Conservation (phyloP, 1,140 invertebrate species). For the Ephestia elutella region DNA sequence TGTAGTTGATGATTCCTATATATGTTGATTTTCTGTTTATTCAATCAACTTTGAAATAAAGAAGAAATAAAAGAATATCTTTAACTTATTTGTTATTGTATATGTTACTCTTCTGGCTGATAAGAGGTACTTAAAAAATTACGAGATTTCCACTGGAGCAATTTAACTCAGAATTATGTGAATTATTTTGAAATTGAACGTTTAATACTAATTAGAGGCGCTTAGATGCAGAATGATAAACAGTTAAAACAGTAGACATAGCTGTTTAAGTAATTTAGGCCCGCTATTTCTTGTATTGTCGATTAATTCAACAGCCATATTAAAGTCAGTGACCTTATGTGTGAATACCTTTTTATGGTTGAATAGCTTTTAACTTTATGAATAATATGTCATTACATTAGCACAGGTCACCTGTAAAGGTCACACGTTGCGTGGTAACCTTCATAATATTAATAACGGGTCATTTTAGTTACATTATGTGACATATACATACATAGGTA, state of each 20-base stretch:
- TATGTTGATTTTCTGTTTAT: not conserved
- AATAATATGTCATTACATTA: slow-evolving; percentile 2
- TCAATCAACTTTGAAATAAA: too few relatives aligned
- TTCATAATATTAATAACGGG: not conserved
- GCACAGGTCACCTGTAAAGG: not conserved
- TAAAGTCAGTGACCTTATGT: not conserved
- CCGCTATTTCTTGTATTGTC: not conserved
- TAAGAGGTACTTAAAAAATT: too few relatives aligned
- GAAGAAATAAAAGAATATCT: too few relatives aligned
- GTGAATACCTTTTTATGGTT: not conserved
- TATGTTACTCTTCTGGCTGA: too few relatives aligned
- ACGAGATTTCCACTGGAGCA: too few relatives aligned
- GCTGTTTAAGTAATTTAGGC: not conserved
- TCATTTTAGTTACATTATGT: not conserved
- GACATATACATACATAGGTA: not conserved
- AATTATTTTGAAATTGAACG: too few relatives aligned
- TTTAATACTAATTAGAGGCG: too few relatives aligned
- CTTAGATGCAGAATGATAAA: not conserved
- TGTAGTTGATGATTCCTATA: too few relatives aligned
- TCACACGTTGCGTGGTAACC: not conserved
- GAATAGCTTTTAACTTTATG: not conserved
- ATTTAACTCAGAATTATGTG: too few relatives aligned
- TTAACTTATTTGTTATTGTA: too few relatives aligned
- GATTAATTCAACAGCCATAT: not conserved
- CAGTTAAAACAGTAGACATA: not conserved